These are phyloP conservation scores for Apostichopus californicus DNA, from an alignment of 35 echinoderm and acorn worm genomes.

Conservation along the genomic window DNA sequence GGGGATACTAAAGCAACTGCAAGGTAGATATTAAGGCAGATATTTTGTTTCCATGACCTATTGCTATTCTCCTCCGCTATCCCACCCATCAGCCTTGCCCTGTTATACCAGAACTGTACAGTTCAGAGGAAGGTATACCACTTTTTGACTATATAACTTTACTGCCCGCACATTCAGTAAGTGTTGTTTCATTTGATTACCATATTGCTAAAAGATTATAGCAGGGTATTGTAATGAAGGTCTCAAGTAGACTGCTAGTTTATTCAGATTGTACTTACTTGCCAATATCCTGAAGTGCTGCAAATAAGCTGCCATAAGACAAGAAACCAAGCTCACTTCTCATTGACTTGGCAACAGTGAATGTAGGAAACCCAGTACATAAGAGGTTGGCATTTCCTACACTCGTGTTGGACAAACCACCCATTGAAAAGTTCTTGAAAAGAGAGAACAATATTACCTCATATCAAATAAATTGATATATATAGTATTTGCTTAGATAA, in stretches of 20 bases:
- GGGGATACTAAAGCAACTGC: no score
- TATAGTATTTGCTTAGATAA: background rate
- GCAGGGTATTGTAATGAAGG: no score
- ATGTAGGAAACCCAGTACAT: slow-evolving; percentile 21
- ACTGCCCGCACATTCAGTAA: no score
- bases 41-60: no score
- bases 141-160: no score
- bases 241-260: no score
- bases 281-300: slow-evolving; percentile 7
- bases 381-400: background rate
- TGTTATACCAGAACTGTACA: no score
- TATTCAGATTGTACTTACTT: background rate
- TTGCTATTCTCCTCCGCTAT: no score
- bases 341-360: slow-evolving; percentile 1
- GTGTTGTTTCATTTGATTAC: no score
- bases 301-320: slow-evolving; percentile 18
- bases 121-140: no score
- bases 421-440: slow-evolving; percentile 43
- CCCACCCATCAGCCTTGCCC: no score
- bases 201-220: no score
- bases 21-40: background rate
- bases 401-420: slow-evolving; percentile 12
- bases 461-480: background rate
- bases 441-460: background rate
- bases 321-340: slow-evolving; percentile 23